Conservation (phyloP, 2,113 vertebrate genomes). For the Eulacestoma nigropectus region DNA sequence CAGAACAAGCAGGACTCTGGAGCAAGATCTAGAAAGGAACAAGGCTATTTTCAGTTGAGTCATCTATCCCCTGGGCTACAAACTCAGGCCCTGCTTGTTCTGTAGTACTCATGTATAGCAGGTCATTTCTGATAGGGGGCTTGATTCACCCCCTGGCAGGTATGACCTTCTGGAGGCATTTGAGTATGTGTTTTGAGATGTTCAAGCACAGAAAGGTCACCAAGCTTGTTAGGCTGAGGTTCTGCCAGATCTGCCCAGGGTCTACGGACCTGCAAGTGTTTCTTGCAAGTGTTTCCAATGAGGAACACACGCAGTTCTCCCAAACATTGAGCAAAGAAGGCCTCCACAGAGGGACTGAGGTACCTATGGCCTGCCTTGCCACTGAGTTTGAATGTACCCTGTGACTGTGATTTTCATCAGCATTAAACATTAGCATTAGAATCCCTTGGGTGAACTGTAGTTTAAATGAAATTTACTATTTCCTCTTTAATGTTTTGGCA, state of each 20-base stretch:
- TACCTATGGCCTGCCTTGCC: not conserved
- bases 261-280: not conserved
- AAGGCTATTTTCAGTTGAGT: not conserved
- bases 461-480: not conserved
- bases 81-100: not conserved
- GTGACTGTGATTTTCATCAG: not conserved
- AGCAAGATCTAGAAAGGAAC: not conserved
- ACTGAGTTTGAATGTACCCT: not conserved
- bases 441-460: not conserved
- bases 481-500: not conserved
- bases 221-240: not conserved
- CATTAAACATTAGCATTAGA: not conserved
- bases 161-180: not conserved
- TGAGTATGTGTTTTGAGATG: not conserved
- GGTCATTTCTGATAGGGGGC: not conserved
- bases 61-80: not conserved
- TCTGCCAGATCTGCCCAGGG: not conserved
- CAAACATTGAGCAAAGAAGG: not conserved
- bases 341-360: not conserved
- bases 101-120: not conserved
- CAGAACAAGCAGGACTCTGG: not conserved
- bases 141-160: not conserved
- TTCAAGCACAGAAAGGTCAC: not conserved
- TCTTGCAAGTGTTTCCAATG: not conserved
- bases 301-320: not conserved